Evolutionary conservation across 2,888 invertebrate species (phyloP), one percentile per base, ranked within the genome.

Genomic region (Eupithecia abbreviata): DNA sequence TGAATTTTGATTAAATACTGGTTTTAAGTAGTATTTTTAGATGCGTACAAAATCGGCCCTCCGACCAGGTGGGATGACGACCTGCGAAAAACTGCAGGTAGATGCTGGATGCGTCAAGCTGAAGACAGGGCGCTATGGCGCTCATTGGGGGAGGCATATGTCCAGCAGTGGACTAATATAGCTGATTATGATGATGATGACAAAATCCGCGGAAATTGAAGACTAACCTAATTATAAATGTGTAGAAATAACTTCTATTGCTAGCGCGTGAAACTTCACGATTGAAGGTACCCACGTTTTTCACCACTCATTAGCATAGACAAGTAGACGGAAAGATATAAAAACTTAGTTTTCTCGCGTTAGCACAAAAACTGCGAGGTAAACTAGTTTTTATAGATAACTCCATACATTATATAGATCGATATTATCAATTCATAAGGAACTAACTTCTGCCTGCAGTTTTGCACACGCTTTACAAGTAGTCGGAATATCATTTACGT

Each of bases 311-410:
- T 73, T 66, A 68, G n/a, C 62, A 74, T 69, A 62, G 74, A 66
- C 73, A 62, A 67, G 73, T 71, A 65, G 49, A 77, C 66, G 45
- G 66, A 71, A 74, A 18, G 67, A 10, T 43, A 74, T 73, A 77
- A 77, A 77, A 79, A 72, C 30, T 70, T 49, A 30, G 66, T 71
- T 74, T 77, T 76, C 72, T 75, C 73, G 58, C 55, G 51, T 69
- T 65, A 70, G 65, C 62, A 72, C 69, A 79, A 80, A 80, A 79
- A 76, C 30, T 72, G 62, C 78, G 75, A 79, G 81, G 76, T 71
- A 72, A 77, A 71, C 78, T 41, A 76, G 79, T 79, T 81, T 80
- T 80, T 79, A 30, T 73, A 70, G 70, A 72, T 30, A 49, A 72
- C 49, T 47, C 18, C 49, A 9, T 58, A 58, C 58, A n/a, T 55